Evolutionary conservation across 2,797 vertebrate species (phyloP), one percentile per base, ranked within the genome.

Genomic region (Octomys mimax): DNA sequence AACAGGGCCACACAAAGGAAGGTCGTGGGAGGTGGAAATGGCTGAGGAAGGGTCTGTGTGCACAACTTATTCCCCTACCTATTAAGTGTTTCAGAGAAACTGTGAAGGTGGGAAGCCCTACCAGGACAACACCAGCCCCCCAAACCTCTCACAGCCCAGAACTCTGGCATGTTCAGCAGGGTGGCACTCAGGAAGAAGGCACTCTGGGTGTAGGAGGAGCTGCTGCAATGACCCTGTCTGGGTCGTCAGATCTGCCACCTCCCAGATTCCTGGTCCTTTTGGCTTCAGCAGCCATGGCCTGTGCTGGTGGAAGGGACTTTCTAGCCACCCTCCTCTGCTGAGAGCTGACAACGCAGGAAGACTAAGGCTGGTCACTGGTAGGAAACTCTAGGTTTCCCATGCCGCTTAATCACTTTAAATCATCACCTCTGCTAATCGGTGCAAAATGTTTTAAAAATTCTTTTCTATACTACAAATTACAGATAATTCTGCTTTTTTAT

Each of bases 401-500:
- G 89, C 57, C 95, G 83, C 85, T 78, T 62, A 77, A 83, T 21
- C 12, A 68, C 52, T 77, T 96, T 66, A 95, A 92, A 91, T 75
- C 89, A 80, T 54, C 77, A 94, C 91, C 92, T 96, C 92, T 16
- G 21, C 94, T 92, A 97, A 94, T 68, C 46, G 81, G 92, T 42
- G 81, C 87, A 68, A 93, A 96, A 91, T 89, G 31, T 78, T 57
- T 18, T 6, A 2, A 24, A 61, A 94, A 77, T 87, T 75, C 36
- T 95, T 89, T 86, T 92, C 96, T 97, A 91, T 88, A 81, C 87
- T 96, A 97, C 70, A 96, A 94, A 93, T 49, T 91, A 85, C 78
- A 95, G 93, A 95, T 59, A 94, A 92, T 96, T 93, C 93, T 52
- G 13, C 39, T 39, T 39, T 39, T 52, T 52, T 52, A 52, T 52